phyloP scores from a whole-genome alignment of 2,888 invertebrate species.

The Pyralis farinalis region DNA sequence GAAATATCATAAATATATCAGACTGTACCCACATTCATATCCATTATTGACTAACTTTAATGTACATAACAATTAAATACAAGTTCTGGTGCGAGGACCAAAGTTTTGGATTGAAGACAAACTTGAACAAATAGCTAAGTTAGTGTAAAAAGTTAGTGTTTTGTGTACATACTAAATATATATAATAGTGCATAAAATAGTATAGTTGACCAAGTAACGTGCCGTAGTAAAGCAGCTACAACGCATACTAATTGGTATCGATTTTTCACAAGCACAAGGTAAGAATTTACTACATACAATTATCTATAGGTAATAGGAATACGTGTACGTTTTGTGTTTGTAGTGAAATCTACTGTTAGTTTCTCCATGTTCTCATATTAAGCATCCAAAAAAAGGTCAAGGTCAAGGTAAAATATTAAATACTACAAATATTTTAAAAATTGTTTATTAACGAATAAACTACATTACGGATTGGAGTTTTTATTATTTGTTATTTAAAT shows the following conservation, averaged over 20 bases:
- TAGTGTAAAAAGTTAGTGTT: slow-evolving; percentile 34
- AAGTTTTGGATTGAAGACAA: slow-evolving; percentile 29
- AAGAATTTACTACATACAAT: slow-evolving; percentile 22
- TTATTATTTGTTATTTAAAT: too few relatives aligned
- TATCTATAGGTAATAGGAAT: too few relatives aligned
- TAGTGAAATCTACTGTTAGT: too few relatives aligned
- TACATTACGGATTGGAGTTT: too few relatives aligned
- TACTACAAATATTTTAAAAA: too few relatives aligned
- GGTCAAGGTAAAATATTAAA: too few relatives aligned
- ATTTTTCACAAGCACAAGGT: slow-evolving; percentile 45
- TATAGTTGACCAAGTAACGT: slow-evolving; percentile 13
- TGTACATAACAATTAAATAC: slow-evolving; percentile 27
- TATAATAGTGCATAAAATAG: slow-evolving; percentile 30
- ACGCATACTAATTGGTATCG: slow-evolving; percentile 48
- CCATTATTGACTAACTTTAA: slow-evolving; percentile 34
- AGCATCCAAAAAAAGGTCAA: too few relatives aligned
- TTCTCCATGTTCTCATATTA: too few relatives aligned
- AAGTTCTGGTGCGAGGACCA: slow-evolving; percentile 48
- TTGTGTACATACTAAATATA: slow-evolving; percentile 42
- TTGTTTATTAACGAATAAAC: too few relatives aligned
- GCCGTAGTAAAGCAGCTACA: slow-evolving; percentile 30
- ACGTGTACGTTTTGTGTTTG: too few relatives aligned
- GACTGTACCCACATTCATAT: slow-evolving; percentile 17
- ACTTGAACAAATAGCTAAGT: neutral
- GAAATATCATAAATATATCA: slow-evolving; percentile 50